A percentile compares a stretch with the other conserved stretches of the same genome.
These are phyloP conservation scores for Ophioninae sp. DNA, from an alignment of 2,888 invertebrate genomes.

Conservation along the genomic window DNA sequence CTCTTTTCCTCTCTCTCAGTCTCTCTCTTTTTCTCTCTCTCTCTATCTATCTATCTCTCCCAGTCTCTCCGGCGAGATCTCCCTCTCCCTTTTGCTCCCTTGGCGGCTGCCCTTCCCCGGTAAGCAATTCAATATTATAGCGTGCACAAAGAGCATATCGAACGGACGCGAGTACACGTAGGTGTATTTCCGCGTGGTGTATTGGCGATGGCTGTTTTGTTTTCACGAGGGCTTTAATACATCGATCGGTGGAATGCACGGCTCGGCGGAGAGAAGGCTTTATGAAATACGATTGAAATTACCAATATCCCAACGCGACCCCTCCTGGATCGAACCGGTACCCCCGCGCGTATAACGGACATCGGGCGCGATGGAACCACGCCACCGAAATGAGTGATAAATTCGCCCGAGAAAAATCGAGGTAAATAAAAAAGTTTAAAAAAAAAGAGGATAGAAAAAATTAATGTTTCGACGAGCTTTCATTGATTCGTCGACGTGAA, in stretches of 20 bases:
- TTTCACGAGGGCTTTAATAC: constrained; percentile 38
- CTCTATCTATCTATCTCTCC: constrained; percentile 30
- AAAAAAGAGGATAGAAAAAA: background rate
- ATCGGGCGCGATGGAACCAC: background rate
- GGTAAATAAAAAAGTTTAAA: too few relatives aligned
- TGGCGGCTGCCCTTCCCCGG: constrained; percentile 2
- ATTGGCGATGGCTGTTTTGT: constrained; percentile 13
- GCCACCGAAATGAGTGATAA: constrained; percentile 3
- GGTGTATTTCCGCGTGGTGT: background rate
- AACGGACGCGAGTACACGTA: background rate
- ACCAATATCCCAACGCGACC: constrained; percentile 43
- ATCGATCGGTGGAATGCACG: constrained; percentile 35
- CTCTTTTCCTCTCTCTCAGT: background rate
- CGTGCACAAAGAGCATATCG: constrained; percentile 50
- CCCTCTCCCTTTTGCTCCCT: background rate
- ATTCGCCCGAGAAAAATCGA: background rate
- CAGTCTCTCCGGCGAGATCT: background rate
- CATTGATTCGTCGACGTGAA: background rate
- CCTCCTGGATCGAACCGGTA: background rate
- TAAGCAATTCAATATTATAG: constrained; percentile 39
- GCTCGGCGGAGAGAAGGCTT: constrained; percentile 38
- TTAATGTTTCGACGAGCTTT: background rate
- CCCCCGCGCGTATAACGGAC: background rate
- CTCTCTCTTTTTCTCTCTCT: constrained; percentile 2
- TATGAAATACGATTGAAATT: constrained; percentile 56